Base-by-base conservation (phyloP, 2,113 vertebrate species). In the Panthera uncia region DNA sequence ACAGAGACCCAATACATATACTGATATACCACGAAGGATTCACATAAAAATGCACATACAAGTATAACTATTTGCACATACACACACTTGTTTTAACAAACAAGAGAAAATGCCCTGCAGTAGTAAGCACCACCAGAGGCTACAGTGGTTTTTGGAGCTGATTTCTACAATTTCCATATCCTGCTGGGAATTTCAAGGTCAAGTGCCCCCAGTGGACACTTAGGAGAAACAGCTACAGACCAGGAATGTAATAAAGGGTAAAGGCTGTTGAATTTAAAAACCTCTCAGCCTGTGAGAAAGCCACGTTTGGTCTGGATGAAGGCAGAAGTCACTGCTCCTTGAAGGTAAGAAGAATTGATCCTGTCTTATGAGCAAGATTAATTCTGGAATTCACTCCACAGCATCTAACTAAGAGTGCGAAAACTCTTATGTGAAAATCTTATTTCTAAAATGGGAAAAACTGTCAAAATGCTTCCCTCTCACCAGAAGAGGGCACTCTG, bases 401-500 rank as follows among this genome's bases (percentile, higher is more conserved):
- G 69, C 63, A 96, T 45, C 55, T 88, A 95, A 89, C 7, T 2
- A 29, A 88, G 25, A 74, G 38, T n/a, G 5, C 41, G 95, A 89
- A 96, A 95, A 80, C 87, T 65, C 73, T 36, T 78, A 73, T 15
- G n/a, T 93, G 63, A 95, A 96, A 97, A 79, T 1, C 68, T 48
- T 61, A 82, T 89, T 97, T 94, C 74, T n/a, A 90, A 92, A 97
- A 88, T 63, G 19, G 45, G 57, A 21, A 95, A 96, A 96, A 89
- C 10, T 81, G 84, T 52, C 74, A 81, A 96, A 94, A 82, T 63
- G 93, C 31, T 23, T 85, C 38, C n/a, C 71, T 95, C 41, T 92
- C 71, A 88, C 90, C 97, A 97, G 97, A 95, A 98, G 97, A 98
- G 97, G 96, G 96, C 84, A 95, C 81, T 90, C 76, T 82, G 85